Evolutionary conservation across 1,140 invertebrate species (phyloP).

Genomic region (Ceratosolen solmsi): DNA sequence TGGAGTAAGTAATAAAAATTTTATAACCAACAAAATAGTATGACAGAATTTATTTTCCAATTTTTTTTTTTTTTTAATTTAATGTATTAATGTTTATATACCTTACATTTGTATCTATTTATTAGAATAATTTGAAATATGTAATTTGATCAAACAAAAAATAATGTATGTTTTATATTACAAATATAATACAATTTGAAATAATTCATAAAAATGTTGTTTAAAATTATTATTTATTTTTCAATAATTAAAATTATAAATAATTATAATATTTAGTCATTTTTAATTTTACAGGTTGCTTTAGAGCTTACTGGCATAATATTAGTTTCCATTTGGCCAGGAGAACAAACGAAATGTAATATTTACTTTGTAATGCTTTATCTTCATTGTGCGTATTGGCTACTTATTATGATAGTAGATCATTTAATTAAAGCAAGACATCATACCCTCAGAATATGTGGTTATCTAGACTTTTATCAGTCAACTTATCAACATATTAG

Average conservation of each 20-base stretch:
- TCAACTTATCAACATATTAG: constrained; percentile 76
- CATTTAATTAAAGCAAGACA: constrained; percentile 76
- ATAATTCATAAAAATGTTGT: background rate
- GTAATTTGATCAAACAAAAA: background rate
- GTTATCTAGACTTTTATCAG: constrained; percentile 81
- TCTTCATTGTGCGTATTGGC: constrained; percentile 77
- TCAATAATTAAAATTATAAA: background rate
- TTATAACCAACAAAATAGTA: background rate
- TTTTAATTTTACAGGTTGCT: constrained; percentile 67
- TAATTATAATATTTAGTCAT: background rate
- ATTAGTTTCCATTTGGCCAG: constrained; percentile 74
- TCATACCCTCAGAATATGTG: constrained; percentile 76
- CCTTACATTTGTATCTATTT: too few relatives aligned
- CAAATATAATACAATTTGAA: background rate
- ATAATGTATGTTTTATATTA: background rate
- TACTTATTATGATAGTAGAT: constrained; percentile 77
- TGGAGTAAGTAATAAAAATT: constrained; percentile 60
- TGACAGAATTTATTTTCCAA: background rate
- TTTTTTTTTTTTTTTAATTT: background rate
- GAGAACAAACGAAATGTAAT: constrained; percentile 75
- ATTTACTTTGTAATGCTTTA: constrained; percentile 81
- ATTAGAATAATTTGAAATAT: too few relatives aligned
- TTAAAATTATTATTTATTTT: background rate
- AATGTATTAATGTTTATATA: too few relatives aligned
- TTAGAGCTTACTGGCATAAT: constrained; percentile 77